Evolutionary conservation across 2,113 vertebrate genomes (phyloP), one percentile per base, ranked within the genome.

Genomic region (Collichthys lucidus): DNA sequence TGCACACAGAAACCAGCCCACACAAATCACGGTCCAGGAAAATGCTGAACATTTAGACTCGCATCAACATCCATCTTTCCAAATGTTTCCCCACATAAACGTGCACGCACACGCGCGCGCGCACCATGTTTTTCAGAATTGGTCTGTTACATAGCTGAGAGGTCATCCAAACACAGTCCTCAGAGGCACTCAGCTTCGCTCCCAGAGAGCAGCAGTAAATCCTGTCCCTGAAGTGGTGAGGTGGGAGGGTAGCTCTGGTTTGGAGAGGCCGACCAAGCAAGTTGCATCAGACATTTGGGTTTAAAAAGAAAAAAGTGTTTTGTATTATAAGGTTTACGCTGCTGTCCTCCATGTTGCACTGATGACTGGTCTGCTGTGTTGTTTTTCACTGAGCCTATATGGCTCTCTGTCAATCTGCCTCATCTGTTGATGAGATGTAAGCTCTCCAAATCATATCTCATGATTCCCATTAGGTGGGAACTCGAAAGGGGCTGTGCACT

Each of bases 161-260:
- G 87, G 89, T 92, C 83, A 77, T 87, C 90, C 91, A 91, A 86
- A 83, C 84, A 89, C 65, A 89, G 83, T 89, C 88, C 79, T 86
- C 77, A 79, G 83, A 89, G 84, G 80, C 77, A 62, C 82, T 85
- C 53, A 79, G 82, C 84, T 88, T 42, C 68, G 82, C 85, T 91
- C 82, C 85, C 62, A 84, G 86, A 83, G 69, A 85, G 71, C 89
- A 75, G 80, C 87, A 82, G 83, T 90, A 90, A 92, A 92, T 92
- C 83, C 83, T 87, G 86, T 87, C 86, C 77, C 85, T 77, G 82
- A 87, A 90, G 84, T 82, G 81, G 80, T 89, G 77, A 76, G 72
- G 72, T 77, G 80, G 89, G 84, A 83, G 86, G 86, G 76, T 73
- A 71, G 76, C 42, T 86, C 70, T 80, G 82, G 74, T 89, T 88